Percentiles rank a stretch among this genome's conserved stretches.
Evolutionary conservation across 2,797 vertebrate species (phyloP).

Genomic region (Distichodus sexfasciatus): DNA sequence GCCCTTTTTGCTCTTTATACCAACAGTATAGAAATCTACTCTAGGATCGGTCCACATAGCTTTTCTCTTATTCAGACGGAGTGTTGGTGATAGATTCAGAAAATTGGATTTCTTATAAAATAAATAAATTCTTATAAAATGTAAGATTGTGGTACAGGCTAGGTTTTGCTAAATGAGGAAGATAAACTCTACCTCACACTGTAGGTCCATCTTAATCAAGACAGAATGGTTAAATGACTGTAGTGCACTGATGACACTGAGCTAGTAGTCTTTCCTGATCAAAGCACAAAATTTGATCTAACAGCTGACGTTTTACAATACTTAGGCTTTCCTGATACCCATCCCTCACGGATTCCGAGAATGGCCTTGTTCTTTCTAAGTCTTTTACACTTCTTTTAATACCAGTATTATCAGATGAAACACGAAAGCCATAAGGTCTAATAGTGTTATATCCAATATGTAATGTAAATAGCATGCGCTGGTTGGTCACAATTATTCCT

Average conservation of each 20-base stretch:
- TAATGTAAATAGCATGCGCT: constrained; percentile 29
- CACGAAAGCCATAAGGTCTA: constrained; percentile 27
- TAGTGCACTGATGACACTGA: constrained; percentile 43
- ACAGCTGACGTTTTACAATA: constrained; percentile 26
- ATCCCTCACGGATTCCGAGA: constrained; percentile 29
- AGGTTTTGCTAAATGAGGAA: constrained; percentile 46
- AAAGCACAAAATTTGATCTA: constrained; percentile 60
- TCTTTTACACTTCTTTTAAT: constrained; percentile 56
- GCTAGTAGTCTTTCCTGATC: constrained; percentile 30
- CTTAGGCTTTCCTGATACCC: constrained; percentile 15
- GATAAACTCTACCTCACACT: constrained; percentile 63
- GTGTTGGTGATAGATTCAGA: constrained; percentile 5
- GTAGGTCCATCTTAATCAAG: constrained; percentile 41
- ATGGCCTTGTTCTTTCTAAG: constrained; percentile 55
- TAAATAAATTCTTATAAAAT: neutral
- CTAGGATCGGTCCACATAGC: neutral
- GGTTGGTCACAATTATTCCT: neutral
- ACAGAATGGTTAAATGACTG: constrained; percentile 8
- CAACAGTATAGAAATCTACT: constrained; percentile 20
- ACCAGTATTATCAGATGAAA: constrained; percentile 26
- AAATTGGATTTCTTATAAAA: neutral
- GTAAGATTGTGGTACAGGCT: constrained; percentile 52
- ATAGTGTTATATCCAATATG: neutral
- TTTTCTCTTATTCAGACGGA: neutral
- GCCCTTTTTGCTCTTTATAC: constrained; percentile 30